phyloP scores from a whole-genome alignment of 2,797 vertebrate genomes.

The Pipistrellus nathusii region DNA sequence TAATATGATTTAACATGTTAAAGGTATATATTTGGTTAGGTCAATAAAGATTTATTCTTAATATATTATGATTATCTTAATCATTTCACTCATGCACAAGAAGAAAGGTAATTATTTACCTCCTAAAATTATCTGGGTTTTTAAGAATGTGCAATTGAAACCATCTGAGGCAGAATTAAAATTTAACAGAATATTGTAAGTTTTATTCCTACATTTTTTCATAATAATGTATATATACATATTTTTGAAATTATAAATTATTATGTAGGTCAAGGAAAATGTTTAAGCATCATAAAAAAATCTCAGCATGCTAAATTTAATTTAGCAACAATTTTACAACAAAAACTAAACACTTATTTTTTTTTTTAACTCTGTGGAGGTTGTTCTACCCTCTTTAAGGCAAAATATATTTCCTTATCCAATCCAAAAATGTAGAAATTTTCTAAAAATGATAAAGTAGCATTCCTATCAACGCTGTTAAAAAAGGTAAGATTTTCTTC shows the following conservation, averaged over 20 bases:
- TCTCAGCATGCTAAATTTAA: background rate
- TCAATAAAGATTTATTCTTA: background rate
- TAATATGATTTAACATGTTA: background rate
- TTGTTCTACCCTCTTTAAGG: background rate
- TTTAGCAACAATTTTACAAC: background rate
- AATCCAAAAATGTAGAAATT: background rate
- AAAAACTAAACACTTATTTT: background rate
- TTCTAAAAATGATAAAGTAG: background rate
- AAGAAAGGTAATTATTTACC: background rate
- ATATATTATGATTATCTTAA: background rate
- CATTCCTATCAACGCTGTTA: background rate
- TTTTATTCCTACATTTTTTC: background rate
- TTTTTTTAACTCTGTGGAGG: background rate
- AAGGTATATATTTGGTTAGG: background rate
- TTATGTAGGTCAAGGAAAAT: background rate
- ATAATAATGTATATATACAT: background rate
- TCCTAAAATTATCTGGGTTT: background rate
- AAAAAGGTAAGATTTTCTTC: background rate
- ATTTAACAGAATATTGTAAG: constrained; percentile 20
- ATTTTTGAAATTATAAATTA: background rate
- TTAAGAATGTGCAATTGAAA: background rate
- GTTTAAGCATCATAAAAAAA: background rate
- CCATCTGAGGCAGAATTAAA: background rate
- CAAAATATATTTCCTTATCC: background rate
- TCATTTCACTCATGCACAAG: background rate